Evolutionary conservation across 2,888 invertebrate genomes (phyloP).

Genomic region (Copidosoma aretas): DNA sequence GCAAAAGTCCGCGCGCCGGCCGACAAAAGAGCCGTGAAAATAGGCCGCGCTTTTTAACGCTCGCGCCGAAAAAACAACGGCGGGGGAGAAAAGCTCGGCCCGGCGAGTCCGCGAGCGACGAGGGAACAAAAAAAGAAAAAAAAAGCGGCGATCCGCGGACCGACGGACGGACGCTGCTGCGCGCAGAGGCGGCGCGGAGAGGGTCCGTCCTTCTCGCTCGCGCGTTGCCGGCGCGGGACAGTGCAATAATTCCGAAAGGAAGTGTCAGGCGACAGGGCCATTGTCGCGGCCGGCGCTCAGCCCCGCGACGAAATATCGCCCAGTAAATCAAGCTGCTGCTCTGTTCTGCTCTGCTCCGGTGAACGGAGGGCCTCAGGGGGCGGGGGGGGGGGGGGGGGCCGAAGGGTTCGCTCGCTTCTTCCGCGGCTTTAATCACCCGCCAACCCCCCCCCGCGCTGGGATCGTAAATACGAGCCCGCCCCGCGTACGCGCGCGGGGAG

Average conservation of each 20-base stretch:
- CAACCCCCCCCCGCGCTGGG: constrained; percentile 18
- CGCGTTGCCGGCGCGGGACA: constrained; percentile 42
- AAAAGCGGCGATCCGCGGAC: constrained; percentile 19
- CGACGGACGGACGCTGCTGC: constrained; percentile 47
- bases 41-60: constrained; percentile 30
- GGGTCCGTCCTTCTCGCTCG: neutral
- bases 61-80: neutral
- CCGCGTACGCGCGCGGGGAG: neutral
- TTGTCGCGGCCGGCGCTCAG: constrained; percentile 54
- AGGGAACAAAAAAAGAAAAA: constrained; percentile 39
- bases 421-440: constrained; percentile 46
- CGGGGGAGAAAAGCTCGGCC: constrained; percentile 19
- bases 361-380: neutral
- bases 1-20: constrained; percentile 43
- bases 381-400: neutral
- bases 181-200: neutral
- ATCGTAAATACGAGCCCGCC: constrained; percentile 33
- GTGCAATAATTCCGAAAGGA: constrained; percentile 60
- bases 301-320: constrained; percentile 57
- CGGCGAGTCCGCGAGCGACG: constrained; percentile 32
- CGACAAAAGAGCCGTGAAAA: constrained; percentile 52
- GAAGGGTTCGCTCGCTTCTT: constrained; percentile 35
- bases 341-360: neutral
- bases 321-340: constrained; percentile 56
- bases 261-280: constrained; percentile 59